These are phyloP conservation scores for Diachrysia chrysitis DNA, from an alignment of 2,888 invertebrate species.

Conservation along the genomic window DNA sequence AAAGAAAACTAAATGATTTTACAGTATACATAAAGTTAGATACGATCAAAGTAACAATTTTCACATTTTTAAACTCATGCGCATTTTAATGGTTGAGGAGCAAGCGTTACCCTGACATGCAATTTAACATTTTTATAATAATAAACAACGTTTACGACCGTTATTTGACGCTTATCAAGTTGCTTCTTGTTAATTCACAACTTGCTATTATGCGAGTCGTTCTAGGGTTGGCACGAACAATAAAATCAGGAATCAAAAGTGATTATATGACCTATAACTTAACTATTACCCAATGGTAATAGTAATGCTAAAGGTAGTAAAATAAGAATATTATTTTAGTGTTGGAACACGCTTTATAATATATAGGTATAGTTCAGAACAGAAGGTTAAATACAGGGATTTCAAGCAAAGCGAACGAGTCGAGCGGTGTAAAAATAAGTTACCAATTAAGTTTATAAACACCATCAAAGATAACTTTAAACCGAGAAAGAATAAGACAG, in stretches of 20 bases:
- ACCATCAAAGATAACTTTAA: too few species aligned
- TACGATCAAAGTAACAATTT: conserved; percentile 40
- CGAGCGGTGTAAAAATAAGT: too few species aligned
- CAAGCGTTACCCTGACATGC: conserved; percentile 68
- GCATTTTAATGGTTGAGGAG: conserved; percentile 47
- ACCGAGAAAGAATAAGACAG: too few species aligned
- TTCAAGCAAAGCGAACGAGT: too few species aligned
- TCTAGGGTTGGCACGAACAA: conserved; percentile 40
- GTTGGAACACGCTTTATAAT: too few species aligned
- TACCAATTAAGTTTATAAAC: too few species aligned
- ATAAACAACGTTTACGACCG: conserved; percentile 71
- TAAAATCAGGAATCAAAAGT: not conserved
- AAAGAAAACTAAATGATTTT: conserved; percentile 2
- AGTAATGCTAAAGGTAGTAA: too few species aligned
- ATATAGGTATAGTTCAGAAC: too few species aligned
- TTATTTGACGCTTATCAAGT: conserved; percentile 71
- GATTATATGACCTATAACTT: too few species aligned
- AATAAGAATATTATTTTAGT: too few species aligned
- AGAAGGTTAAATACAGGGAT: too few species aligned
- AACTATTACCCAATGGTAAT: too few species aligned
- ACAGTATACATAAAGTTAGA: conserved; percentile 45
- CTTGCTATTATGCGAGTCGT: conserved; percentile 50
- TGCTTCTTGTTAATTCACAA: conserved; percentile 63
- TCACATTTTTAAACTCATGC: conserved; percentile 13
- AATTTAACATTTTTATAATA: conserved; percentile 74